A percentile compares a stretch with the other conserved stretches of the same genome.
These are phyloP conservation scores for Pungitius pungitius DNA, from an alignment of 2,113 vertebrate species.

Conservation along the genomic window DNA sequence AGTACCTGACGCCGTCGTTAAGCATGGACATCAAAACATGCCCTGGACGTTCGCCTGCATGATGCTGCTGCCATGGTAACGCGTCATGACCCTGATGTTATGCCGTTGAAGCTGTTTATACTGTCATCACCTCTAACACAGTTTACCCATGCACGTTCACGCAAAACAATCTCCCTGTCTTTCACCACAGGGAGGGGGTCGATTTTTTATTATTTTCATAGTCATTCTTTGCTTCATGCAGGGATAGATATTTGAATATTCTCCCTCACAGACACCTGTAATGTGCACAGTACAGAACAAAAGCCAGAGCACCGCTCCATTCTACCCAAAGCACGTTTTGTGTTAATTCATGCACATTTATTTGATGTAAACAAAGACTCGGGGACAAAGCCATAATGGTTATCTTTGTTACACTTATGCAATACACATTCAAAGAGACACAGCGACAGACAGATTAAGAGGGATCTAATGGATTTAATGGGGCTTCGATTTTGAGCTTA, in stretches of 20 bases:
- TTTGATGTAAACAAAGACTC: constrained; percentile 53
- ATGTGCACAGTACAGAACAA: not conserved
- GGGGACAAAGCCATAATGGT: constrained; percentile 12
- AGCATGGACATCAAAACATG: not conserved
- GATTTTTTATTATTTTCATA: constrained; percentile 5
- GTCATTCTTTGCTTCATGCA: constrained; percentile 11
- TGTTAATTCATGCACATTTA: constrained; percentile 45
- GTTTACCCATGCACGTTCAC: constrained; percentile 38
- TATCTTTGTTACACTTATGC: constrained; percentile 4
- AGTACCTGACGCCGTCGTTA: not conserved
- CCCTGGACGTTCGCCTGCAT: constrained; percentile 10
- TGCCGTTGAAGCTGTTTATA: constrained; percentile 12
- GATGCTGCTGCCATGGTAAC: constrained; percentile 47
- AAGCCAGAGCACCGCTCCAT: not conserved
- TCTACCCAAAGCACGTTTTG: constrained; percentile 10
- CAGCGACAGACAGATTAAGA: constrained; percentile 23
- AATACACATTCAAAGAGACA: constrained; percentile 19
- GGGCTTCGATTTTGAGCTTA: constrained; percentile 32
- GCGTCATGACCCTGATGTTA: constrained; percentile 19
- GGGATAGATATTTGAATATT: constrained; percentile 24
- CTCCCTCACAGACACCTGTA: not conserved
- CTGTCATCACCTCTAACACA: constrained; percentile 14
- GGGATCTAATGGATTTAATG: constrained; percentile 36
- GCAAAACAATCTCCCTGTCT: constrained; percentile 1
- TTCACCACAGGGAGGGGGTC: not conserved